A percentile compares a stretch with the other conserved stretches of the same genome.
Evolutionary conservation across 2,888 invertebrate species (phyloP).

Genomic region (Acanthosoma haemorrhoidale): DNA sequence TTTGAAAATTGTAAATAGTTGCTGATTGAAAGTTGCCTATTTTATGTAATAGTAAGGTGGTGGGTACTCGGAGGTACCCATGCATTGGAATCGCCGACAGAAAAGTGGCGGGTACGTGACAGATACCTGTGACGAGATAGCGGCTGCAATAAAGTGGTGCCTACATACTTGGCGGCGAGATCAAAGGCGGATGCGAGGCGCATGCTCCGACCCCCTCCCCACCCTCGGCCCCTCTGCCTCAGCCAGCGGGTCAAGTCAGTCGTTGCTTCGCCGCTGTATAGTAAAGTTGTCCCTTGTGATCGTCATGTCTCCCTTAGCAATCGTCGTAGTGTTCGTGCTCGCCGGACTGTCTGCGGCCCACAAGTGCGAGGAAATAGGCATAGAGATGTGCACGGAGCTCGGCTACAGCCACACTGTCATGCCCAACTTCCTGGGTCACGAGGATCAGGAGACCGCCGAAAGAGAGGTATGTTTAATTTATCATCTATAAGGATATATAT

Average conservation of each 20-base stretch:
- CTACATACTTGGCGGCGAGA: neutral
- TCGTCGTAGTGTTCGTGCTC: constrained; percentile 7
- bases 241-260: neutral
- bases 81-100: too few species aligned
- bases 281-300: neutral
- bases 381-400: constrained; percentile 73
- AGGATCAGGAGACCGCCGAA: constrained; percentile 73
- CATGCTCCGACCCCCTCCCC: neutral
- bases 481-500: neutral
- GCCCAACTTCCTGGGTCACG: constrained; percentile 80
- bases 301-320: neutral
- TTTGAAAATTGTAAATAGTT: too few species aligned
- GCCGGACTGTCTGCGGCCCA: constrained; percentile 39
- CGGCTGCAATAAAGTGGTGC: neutral
- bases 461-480: constrained; percentile 37
- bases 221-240: neutral
- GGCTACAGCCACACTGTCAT: constrained; percentile 81
- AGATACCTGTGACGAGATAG: neutral
- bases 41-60: too few species aligned
- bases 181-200: constrained; percentile 14
- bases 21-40: too few species aligned
- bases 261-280: neutral
- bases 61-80: too few species aligned
- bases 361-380: constrained; percentile 72
- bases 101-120: too few species aligned